A percentile compares a stretch with the other conserved stretches of the same genome.
Conservation (phyloP, 2,113 vertebrate genomes). For the Mugil cephalus region DNA sequence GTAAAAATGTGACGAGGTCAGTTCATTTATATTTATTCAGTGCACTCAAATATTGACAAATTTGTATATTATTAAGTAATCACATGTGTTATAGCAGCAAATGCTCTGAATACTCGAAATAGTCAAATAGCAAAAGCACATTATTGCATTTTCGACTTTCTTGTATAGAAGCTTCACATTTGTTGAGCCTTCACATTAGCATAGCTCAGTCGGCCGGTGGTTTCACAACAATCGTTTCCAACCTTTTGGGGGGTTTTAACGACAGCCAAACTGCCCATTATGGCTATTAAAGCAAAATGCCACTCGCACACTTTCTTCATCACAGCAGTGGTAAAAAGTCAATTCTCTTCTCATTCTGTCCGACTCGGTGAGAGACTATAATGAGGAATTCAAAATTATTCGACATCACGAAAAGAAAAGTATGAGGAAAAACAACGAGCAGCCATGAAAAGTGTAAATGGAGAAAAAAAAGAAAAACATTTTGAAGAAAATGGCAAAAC, state of each 20-base stretch:
- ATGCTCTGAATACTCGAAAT: not conserved
- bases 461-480: not conserved
- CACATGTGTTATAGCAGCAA: not conserved
- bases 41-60: not conserved
- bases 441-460: not conserved
- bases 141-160: too few relatives aligned
- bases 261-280: slow-evolving; percentile 1
- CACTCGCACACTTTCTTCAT: not conserved
- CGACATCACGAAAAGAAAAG: not conserved
- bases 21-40: not conserved
- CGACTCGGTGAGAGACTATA: not conserved
- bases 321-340: not conserved
- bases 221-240: not conserved
- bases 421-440: not conserved
- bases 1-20: not conserved
- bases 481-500: not conserved
- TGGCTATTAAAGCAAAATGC: slow-evolving; percentile 2
- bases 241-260: not conserved
- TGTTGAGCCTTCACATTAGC: not conserved
- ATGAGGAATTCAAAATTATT: not conserved
- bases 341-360: not conserved
- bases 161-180: not conserved
- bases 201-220: not conserved
- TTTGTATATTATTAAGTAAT: not conserved
- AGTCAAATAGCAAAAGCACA: not conserved